A percentile compares a stretch with the other conserved stretches of the same genome.
Evolutionary conservation across 2,797 vertebrate species (phyloP).

Genomic region (Synaphobranchus kaupii): DNA sequence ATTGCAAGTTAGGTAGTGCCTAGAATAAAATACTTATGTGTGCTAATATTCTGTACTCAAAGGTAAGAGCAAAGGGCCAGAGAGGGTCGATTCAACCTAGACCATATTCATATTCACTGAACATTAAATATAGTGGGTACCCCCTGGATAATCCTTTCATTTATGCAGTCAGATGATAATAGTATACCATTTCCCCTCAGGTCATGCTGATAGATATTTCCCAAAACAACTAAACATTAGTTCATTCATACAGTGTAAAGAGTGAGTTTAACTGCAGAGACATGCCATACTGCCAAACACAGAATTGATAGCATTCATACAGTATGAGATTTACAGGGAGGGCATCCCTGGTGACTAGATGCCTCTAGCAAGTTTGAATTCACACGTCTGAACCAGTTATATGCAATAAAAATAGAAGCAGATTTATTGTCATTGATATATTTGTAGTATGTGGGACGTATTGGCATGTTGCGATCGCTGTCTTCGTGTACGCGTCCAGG

Average conservation of each 20-base stretch:
- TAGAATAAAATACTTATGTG: background rate
- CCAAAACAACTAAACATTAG: background rate
- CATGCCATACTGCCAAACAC: background rate
- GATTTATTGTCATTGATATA: background rate
- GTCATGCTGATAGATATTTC: conserved; percentile 1
- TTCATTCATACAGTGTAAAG: background rate
- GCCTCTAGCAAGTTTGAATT: background rate
- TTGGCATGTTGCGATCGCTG: background rate
- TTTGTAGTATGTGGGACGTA: background rate
- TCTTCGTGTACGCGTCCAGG: background rate
- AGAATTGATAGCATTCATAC: background rate
- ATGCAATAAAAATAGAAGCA: background rate
- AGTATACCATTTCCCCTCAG: background rate
- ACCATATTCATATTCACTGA: background rate
- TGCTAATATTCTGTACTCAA: conserved; percentile 3
- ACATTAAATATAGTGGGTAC: background rate
- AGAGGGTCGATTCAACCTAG: background rate
- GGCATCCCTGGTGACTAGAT: background rate
- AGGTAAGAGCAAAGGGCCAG: background rate
- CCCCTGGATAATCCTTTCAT: background rate
- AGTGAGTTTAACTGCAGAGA: background rate
- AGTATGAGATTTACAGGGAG: background rate
- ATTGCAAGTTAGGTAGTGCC: background rate
- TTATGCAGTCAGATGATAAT: background rate
- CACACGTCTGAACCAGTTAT: background rate